A percentile compares a stretch with the other conserved stretches of the same genome.
These are phyloP conservation scores for Tympanoctomys barrerae DNA, from an alignment of 2,797 vertebrate species.

Conservation along the genomic window DNA sequence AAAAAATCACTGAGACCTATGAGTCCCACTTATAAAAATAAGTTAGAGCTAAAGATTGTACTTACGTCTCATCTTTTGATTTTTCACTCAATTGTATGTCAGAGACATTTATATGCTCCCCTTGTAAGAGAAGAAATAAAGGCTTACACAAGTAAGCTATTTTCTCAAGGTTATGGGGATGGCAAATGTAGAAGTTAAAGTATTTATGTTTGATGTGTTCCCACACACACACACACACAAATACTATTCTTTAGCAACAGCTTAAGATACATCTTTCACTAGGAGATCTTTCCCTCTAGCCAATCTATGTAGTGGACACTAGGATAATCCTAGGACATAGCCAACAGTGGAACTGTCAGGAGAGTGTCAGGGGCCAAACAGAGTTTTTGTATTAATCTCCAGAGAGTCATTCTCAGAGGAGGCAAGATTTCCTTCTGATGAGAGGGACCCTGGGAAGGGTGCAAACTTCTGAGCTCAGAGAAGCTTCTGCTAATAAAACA, in stretches of 20 bases:
- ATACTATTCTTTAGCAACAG: background rate
- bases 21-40: background rate
- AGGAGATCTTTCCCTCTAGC: background rate
- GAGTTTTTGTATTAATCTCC: constrained; percentile 25
- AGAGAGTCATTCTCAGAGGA: constrained; percentile 8
- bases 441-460: background rate
- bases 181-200: background rate
- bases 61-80: background rate
- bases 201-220: background rate
- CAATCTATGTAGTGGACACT: background rate
- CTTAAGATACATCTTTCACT: background rate
- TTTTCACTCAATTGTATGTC: background rate
- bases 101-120: background rate
- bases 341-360: background rate
- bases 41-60: background rate
- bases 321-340: background rate
- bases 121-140: constrained; percentile 34
- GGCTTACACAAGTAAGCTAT: background rate
- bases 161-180: background rate
- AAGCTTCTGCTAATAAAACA: constrained; percentile 72
- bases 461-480: constrained; percentile 60
- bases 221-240: too few relatives aligned
- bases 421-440: constrained; percentile 5
- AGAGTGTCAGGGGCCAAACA: background rate
- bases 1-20: background rate